These are phyloP conservation scores for Cottoperca gobio DNA, from an alignment of 2,797 vertebrate species.

Conservation along the genomic window DNA sequence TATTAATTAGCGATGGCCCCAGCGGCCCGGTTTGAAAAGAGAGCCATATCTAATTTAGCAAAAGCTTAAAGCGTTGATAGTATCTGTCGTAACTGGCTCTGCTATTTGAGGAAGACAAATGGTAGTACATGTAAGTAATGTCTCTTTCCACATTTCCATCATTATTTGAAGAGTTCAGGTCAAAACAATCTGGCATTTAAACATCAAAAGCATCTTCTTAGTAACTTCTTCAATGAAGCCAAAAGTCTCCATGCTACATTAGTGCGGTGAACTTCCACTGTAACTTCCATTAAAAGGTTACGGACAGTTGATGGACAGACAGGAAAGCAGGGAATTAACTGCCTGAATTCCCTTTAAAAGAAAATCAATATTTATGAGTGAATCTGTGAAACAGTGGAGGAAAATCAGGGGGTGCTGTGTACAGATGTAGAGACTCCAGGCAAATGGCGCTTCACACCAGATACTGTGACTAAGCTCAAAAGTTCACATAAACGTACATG, in stretches of 20 bases:
- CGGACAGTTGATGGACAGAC: slow-evolving; percentile 19
- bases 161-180: slow-evolving; percentile 1
- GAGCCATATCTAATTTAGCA: slow-evolving; percentile 32
- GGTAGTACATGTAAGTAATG: neutral
- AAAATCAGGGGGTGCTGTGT: slow-evolving; percentile 24
- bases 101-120: neutral
- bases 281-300: slow-evolving; percentile 26
- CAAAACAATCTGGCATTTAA: slow-evolving; percentile 11
- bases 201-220: neutral
- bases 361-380: slow-evolving; percentile 56
- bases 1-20: slow-evolving; percentile 24
- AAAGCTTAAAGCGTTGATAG: slow-evolving; percentile 18
- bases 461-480: slow-evolving; percentile 51
- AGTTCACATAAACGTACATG: slow-evolving; percentile 28
- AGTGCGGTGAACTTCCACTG: neutral
- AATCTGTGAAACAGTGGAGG: slow-evolving; percentile 44
- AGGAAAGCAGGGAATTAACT: slow-evolving; percentile 21
- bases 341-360: slow-evolving; percentile 23
- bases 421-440: slow-evolving; percentile 49
- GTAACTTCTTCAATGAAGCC: slow-evolving; percentile 7
- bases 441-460: slow-evolving; percentile 69
- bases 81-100: slow-evolving; percentile 7
- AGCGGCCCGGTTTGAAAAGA: slow-evolving; percentile 22
- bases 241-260: slow-evolving; percentile 2
- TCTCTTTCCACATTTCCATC: slow-evolving; percentile 14